Conservation (phyloP, 2,888 invertebrate species). For the Drepanosiphum platanoidis region DNA sequence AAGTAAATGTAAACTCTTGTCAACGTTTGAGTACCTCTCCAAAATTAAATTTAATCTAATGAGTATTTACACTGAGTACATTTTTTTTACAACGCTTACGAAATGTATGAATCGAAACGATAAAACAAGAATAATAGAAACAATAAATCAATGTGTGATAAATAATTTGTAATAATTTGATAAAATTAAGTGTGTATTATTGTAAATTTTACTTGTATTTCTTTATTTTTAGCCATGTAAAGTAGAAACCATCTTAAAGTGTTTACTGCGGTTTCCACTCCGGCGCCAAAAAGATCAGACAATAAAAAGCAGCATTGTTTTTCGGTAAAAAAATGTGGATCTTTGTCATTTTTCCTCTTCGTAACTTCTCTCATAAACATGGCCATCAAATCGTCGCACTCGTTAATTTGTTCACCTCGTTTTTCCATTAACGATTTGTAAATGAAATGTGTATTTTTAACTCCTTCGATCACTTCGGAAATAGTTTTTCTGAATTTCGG, state of each 20-base stretch:
- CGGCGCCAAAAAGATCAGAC: constrained; percentile 87
- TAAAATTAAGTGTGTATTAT: not conserved
- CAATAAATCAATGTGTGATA: not conserved
- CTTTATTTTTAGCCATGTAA: constrained; percentile 77
- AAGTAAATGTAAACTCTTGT: too few relatives aligned
- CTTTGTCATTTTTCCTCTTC: constrained; percentile 64
- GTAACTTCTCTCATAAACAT: constrained; percentile 63
- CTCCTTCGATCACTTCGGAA: constrained; percentile 75
- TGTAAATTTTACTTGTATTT: constrained; percentile 75
- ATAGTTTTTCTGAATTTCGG: constrained; percentile 75
- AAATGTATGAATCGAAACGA: too few relatives aligned
- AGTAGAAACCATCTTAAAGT: constrained; percentile 85
- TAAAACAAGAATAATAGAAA: not conserved
- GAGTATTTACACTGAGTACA: too few relatives aligned
- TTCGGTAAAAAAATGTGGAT: constrained; percentile 72
- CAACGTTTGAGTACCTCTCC: too few relatives aligned
- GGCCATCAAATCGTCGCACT: constrained; percentile 53
- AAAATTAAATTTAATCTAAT: too few relatives aligned
- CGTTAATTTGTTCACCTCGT: constrained; percentile 45
- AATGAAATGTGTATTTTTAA: constrained; percentile 77
- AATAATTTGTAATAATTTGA: not conserved
- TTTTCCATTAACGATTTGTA: constrained; percentile 77
- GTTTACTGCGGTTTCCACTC: constrained; percentile 83
- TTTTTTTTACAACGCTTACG: too few relatives aligned
- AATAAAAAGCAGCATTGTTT: constrained; percentile 79